Conservation (phyloP, 2,797 vertebrate species). For the Molossus alvarezi region DNA sequence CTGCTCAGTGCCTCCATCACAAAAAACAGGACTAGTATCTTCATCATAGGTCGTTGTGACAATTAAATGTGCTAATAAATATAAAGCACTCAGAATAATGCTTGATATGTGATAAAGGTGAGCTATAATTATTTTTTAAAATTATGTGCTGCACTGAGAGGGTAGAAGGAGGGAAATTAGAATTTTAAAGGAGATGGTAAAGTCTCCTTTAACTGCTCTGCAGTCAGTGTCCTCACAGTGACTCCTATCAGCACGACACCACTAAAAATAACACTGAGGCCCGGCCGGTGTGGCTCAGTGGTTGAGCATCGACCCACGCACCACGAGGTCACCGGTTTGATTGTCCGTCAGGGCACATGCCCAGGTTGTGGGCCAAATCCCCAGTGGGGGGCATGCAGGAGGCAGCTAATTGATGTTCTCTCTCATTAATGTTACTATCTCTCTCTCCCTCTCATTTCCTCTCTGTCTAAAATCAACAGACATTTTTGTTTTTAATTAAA, state of each 20-base stretch:
- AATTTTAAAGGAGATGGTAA: neutral
- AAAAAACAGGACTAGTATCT: neutral
- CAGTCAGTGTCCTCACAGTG: neutral
- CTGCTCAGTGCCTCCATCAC: neutral
- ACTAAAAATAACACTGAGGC: neutral
- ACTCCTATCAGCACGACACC: neutral
- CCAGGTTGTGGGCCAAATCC: too few species aligned
- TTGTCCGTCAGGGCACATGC: too few species aligned
- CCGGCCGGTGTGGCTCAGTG: too few species aligned
- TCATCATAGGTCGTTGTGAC: neutral
- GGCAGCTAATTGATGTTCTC: too few species aligned
- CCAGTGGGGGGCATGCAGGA: too few species aligned
- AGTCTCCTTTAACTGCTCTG: neutral
- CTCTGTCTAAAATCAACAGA: too few species aligned
- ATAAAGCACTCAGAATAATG: neutral
- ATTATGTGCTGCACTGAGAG: neutral
- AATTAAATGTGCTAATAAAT: neutral
- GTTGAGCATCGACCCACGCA: too few species aligned
- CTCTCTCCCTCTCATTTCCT: too few species aligned
- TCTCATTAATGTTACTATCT: too few species aligned
- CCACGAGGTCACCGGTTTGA: too few species aligned
- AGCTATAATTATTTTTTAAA: constrained; percentile 50
- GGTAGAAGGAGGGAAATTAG: neutral
- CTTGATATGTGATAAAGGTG: neutral
- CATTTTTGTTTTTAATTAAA: too few species aligned